Evolutionary conservation across 2,888 invertebrate genomes (phyloP), one percentile per base, ranked within the genome.

Genomic region (Eurois occulta): DNA sequence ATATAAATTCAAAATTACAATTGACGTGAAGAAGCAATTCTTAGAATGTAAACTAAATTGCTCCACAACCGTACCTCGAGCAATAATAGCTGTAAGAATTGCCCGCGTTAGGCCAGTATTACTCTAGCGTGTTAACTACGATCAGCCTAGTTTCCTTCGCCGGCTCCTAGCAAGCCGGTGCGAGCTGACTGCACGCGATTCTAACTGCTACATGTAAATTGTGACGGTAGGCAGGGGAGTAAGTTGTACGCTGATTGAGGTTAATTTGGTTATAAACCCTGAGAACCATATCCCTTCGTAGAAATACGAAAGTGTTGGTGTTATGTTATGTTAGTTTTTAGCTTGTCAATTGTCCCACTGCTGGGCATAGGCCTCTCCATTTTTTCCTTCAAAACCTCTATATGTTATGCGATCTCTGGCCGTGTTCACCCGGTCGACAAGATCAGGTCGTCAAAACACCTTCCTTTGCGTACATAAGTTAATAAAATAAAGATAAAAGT

Each of bases 101-200:
- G 18, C 21, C 18, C 5, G 10, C 52, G 16, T 74, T 18, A 46
- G 10, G 28, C 7, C 1, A 21, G 41, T 38, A 18, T 58, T 48
- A 41, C 28, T 16, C 13, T 28, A 41, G 83, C 83, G 60, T 66
- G 77, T 77, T 66, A n/a, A 58, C 65, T 48, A 24, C 58, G 41
- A 66, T 65, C 66, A 84, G 71, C 72, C 75, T 76, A 70, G 74
- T 83, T 83, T 74, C 24, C n/a, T 38, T 43, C 13, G 72, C 38
- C 52, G 62, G 60, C 18, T 67, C 48, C 55, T 55, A 65, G 43
- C 70, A n/a, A 64, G 73, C 78, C 52, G 74, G 41, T 58, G 32
- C 24, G 60, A n/a, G 72, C 21, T 60, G 52, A 67, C 68, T 55
- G 76, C 90, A 90, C 90, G 89, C 89, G 81, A 89, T 82, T 60